Evolutionary conservation across 2,113 vertebrate genomes (phyloP), one percentile per base, ranked within the genome.

Genomic region (Saguinus midas): DNA sequence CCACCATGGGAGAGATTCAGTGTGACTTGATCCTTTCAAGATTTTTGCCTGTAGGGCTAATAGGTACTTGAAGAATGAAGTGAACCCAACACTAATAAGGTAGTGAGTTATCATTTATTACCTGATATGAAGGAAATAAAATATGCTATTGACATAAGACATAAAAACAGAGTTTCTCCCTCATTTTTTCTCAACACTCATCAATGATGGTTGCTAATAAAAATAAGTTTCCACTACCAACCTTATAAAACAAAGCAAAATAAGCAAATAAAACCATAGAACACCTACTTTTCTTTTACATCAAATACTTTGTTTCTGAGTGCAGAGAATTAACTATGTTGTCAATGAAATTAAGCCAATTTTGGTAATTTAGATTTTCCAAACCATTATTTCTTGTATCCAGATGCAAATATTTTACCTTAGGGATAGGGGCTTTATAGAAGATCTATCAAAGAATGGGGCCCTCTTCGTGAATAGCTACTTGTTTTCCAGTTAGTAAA

Each of bases 251-350:
- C 35, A 89, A 75, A 82, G 35, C 17, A 73, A 95, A 93, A 87
- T 25, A 55, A 78, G 68, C 27, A 78, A 86, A 87, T 55, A 37
- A 76, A 76, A 37, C 43, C 43, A 75, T 43, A 45, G 1, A 45
- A 37, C 29, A 70, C 10, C 64, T 35, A 40, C 9, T 21, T 4
- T 43, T 87, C 3, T 73, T 87, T 93, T 43, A 48, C 1, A 27
- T 76, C 37, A 90, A 95, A 95, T 87, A 66, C 8, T 88, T 91
- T 79, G 37, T 92, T 86, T 87, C 43, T 87, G 61, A 82, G 78
- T 45, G 32, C 84, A 68, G 43, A 79, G 37, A 90, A 70, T 88
- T 48, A 50, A 85, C 87, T 64, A 23, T 66, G n/a, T 64, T 93
- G 18, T 78, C 58, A 32, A 70, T 78, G 17, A 73, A 70, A 82